Evolutionary conservation across 92 coral and sea anemone species (phyloP), one percentile per base, ranked within the genome.

Genomic region (Chrysogorgia sp.): DNA sequence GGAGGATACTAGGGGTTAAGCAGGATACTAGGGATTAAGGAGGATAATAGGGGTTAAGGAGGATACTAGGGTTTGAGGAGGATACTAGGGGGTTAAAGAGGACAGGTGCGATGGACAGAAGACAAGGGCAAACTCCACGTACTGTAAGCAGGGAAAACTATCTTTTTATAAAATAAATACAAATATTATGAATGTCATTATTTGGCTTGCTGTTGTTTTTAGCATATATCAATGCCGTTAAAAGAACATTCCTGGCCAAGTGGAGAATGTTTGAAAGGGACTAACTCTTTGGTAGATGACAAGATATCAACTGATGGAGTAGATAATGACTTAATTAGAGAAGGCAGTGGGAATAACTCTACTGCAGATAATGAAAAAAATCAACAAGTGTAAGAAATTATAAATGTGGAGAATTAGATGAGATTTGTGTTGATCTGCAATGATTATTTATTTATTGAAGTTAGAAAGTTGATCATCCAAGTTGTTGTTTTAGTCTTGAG

Each of bases 141-240:
- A n/a, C n/a, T n/a, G n/a, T n/a, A n/a, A n/a, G n/a, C n/a, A n/a
- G n/a, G n/a, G n/a, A n/a, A n/a, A n/a, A n/a, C n/a, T n/a, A n/a
- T n/a, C n/a, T n/a, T n/a, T n/a, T n/a, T n/a, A n/a, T n/a, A n/a
- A n/a, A n/a, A n/a, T n/a, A 37, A 37, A 5, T 12, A 37, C 43
- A 37, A 12, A 37, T 4, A 37, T 37, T 37, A 37, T 37, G 5
- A 5, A 37, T 37, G 12, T 37, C 43, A 37, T 37, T 37, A 5
- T 37, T 37, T 4, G 43, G 43, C 31, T 58, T 58, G 8, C 2
- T 19, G 22, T 67, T 67, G 4, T 40, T 67, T 67, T 45, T 30
- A 69, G 76, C 76, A 69, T 30, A 58, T 69, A 10, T 69, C 76
- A 23, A 69, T 69, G 76, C 76, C 76, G 59, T 49, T 69, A 14